Percentiles rank a stretch among this genome's conserved stretches.
phyloP scores from a whole-genome alignment of 2,797 vertebrate genomes.

The Notolabrus celidotus region DNA sequence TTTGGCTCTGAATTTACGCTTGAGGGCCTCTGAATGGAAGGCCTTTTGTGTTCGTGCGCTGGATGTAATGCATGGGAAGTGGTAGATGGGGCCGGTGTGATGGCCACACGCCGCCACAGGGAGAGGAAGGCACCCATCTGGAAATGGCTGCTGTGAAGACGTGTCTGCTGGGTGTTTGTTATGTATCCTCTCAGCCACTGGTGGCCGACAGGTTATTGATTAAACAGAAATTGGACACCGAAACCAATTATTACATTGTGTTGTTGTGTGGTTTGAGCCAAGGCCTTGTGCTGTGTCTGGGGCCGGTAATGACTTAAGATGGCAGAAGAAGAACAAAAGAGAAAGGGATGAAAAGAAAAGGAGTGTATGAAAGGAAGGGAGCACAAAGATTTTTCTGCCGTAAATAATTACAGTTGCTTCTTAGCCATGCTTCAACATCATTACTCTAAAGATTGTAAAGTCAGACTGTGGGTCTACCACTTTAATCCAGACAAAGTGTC shows the following conservation, averaged over 20 bases:
- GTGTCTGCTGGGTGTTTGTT: slow-evolving; percentile 44
- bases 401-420: background rate
- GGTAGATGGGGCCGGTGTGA: slow-evolving; percentile 40
- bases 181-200: slow-evolving; percentile 24
- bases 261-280: slow-evolving; percentile 30
- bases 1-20: slow-evolving; percentile 66
- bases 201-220: slow-evolving; percentile 59
- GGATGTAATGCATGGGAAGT: slow-evolving; percentile 70
- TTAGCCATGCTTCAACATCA: background rate
- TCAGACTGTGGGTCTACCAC: background rate
- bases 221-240: slow-evolving; percentile 56
- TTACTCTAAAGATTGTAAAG: background rate
- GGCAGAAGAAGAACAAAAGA: slow-evolving; percentile 2
- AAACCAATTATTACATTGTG: slow-evolving; percentile 53
- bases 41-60: slow-evolving; percentile 69
- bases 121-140: slow-evolving; percentile 57
- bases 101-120: slow-evolving; percentile 47
- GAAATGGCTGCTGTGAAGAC: slow-evolving; percentile 57
- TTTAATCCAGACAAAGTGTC: background rate
- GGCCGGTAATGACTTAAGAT: slow-evolving; percentile 16
- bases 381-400: too few species aligned
- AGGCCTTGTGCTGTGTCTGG: slow-evolving; percentile 9
- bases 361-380: background rate
- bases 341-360: background rate
- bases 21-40: slow-evolving; percentile 58